Evolutionary conservation across 2,797 vertebrate genomes (phyloP), one percentile per base, ranked within the genome.

Genomic region (Bovichtus diacanthus): DNA sequence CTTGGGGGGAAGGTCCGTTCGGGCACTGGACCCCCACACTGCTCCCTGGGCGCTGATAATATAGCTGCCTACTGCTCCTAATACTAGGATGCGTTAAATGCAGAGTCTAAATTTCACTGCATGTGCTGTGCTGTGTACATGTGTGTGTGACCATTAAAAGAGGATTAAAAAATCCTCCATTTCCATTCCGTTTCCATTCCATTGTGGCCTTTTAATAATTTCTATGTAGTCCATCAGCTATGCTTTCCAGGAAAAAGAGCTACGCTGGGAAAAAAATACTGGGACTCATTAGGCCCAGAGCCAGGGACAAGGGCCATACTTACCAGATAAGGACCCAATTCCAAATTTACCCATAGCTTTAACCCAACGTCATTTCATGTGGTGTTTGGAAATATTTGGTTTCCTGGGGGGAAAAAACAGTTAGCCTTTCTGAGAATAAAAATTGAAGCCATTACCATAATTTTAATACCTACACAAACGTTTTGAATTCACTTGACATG

Each of bases 401-500:
- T 81, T 65, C 27, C 29, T 63, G 12, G 23, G 10, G 21, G 13
- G 8, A 41, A 65, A 54, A 60, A 56, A 18, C 12, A n/a, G 41
- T 59, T 27, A 19, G 25, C 15, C 15, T 64, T 44, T 61, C 21
- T 29, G 41, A 62, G 23, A n/a, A 29, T 16, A 27, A 43, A 75
- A 51, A 44, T 21, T 47, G 0, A 66, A 75, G 21, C 19, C 0
- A 71, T 77, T 85, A 76, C 39, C 74, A 77, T 83, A 29, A 72
- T 74, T 84, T 50, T 62, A 74, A 82, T 70, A 19, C 49, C 38
- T 25, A 63, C 50, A 65, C 64, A 81, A 83, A 83, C 21, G 34
- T 60, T 79, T 81, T 82, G 64, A 88, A 80, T 84, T 70, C 41
- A 76, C 55, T 74, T 74, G 75, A 76, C 70, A 68, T 78, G 47